Conservation (phyloP, 2,888 invertebrate genomes). For the Parnassius smintheus region DNA sequence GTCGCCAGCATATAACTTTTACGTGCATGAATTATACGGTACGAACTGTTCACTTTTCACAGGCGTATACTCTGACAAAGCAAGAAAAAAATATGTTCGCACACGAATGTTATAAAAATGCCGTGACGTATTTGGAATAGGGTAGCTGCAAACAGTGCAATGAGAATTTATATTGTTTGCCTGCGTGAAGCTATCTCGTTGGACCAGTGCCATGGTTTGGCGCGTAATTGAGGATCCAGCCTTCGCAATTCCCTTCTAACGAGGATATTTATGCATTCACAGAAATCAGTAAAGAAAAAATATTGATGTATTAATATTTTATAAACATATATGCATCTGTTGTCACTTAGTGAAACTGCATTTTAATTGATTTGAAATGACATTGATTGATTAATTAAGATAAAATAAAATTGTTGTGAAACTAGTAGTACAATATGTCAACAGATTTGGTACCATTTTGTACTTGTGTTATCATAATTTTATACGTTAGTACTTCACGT, state of each 20-base stretch:
- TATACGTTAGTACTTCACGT: no score
- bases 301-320: no score
- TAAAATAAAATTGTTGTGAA: no score
- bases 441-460: no score
- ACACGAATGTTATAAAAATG: slow-evolving; percentile 33
- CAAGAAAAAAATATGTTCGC: slow-evolving; percentile 23
- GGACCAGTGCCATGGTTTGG: slow-evolving; percentile 26
- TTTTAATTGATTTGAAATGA: no score
- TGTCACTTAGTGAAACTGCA: no score
- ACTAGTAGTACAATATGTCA: no score
- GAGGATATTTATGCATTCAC: not conserved
- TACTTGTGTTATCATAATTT: no score
- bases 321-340: no score
- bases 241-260: slow-evolving; percentile 7
- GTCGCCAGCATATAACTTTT: slow-evolving; percentile 16
- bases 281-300: no score
- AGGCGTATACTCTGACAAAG: slow-evolving; percentile 17
- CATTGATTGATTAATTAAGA: no score
- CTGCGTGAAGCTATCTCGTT: slow-evolving; percentile 25
- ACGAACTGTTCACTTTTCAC: slow-evolving; percentile 10
- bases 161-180: slow-evolving; percentile 27
- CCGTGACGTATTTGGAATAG: slow-evolving; percentile 52
- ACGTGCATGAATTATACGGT: no score
- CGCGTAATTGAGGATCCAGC: slow-evolving; percentile 20
- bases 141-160: slow-evolving; percentile 22